phyloP scores from a whole-genome alignment of 30 jellyfish, hydroid and myxozoan genomes.

The Aurelia aurita region DNA sequence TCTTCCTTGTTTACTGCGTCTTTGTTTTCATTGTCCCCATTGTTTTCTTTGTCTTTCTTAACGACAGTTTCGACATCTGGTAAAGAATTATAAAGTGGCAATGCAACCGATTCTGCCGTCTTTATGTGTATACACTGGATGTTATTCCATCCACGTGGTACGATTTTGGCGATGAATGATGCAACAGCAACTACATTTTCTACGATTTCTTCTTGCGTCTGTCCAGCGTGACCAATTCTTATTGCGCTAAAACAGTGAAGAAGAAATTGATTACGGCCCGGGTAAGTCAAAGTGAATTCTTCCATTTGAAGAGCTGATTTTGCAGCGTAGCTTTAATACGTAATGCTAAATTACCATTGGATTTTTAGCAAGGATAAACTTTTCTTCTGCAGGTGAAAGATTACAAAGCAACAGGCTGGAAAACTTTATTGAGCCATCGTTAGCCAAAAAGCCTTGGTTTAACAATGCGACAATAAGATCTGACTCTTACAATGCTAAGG shows the following conservation, averaged over 20 bases:
- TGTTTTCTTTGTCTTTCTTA: too few relatives aligned
- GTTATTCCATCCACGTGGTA: constrained; percentile 96
- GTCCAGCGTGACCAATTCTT: constrained; percentile 78
- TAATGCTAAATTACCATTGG: too few relatives aligned
- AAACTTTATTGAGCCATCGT: too few relatives aligned
- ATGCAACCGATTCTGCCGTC: constrained; percentile 85
- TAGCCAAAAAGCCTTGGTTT: too few relatives aligned
- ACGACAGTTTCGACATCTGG: constrained; percentile 57
- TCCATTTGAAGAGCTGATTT: too few relatives aligned
- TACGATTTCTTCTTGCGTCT: constrained; percentile 66
- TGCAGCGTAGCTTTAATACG: too few relatives aligned
- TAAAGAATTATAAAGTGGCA: constrained; percentile 86
- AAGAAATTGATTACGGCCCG: not conserved
- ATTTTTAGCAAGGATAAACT: too few relatives aligned
- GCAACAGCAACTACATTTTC: constrained; percentile 77
- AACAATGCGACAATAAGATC: too few relatives aligned
- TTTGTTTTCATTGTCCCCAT: constrained; percentile 10
- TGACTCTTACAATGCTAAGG: too few relatives aligned
- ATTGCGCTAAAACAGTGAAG: constrained; percentile 61
- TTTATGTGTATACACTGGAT: constrained; percentile 83
- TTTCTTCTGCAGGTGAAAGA: too few relatives aligned
- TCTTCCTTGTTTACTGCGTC: constrained; percentile 1
- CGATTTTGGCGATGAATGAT: constrained; percentile 41
- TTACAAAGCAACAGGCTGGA: too few relatives aligned
- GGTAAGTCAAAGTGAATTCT: too few relatives aligned